These are phyloP conservation scores for Drosophila aff. DNA, from an alignment of 1,140 invertebrate species.

Conservation along the genomic window DNA sequence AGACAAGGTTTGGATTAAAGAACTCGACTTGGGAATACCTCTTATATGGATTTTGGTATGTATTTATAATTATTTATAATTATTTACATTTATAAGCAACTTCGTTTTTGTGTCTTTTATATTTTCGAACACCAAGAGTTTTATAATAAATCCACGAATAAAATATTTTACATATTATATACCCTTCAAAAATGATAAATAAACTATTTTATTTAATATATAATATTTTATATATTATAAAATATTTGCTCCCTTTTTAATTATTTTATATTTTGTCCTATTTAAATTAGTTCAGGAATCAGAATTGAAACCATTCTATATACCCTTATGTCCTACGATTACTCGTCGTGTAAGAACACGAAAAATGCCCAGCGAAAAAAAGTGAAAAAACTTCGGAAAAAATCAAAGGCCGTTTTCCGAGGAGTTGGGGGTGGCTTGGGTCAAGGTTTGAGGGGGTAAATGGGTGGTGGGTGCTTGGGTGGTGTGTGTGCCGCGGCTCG, in stretches of 20 bases:
- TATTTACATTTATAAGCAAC: too few relatives aligned
- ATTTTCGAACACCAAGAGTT: too few relatives aligned
- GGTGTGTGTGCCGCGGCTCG: conserved; percentile 3
- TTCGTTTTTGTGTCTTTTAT: too few relatives aligned
- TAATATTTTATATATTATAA: background rate
- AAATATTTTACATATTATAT: background rate
- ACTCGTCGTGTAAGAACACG: conserved; percentile 12
- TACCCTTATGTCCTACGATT: background rate
- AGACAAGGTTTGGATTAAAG: background rate
- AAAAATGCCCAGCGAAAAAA: conserved; percentile 64
- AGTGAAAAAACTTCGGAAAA: conserved; percentile 77
- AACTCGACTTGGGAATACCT: background rate
- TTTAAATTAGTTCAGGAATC: too few relatives aligned
- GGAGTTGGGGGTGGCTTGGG: conserved; percentile 8
- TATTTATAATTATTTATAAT: background rate
- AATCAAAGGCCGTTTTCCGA: conserved; percentile 69
- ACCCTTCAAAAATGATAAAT: background rate
- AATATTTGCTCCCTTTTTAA: background rate
- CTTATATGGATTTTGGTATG: background rate
- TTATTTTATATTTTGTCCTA: background rate
- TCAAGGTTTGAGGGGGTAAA: conserved; percentile 14
- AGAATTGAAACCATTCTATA: background rate
- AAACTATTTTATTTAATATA: background rate
- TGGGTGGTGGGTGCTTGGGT: conserved; percentile 12
- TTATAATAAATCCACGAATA: background rate